phyloP scores from a whole-genome alignment of 2,113 vertebrate species.

The Sphyrna mokarran region DNA sequence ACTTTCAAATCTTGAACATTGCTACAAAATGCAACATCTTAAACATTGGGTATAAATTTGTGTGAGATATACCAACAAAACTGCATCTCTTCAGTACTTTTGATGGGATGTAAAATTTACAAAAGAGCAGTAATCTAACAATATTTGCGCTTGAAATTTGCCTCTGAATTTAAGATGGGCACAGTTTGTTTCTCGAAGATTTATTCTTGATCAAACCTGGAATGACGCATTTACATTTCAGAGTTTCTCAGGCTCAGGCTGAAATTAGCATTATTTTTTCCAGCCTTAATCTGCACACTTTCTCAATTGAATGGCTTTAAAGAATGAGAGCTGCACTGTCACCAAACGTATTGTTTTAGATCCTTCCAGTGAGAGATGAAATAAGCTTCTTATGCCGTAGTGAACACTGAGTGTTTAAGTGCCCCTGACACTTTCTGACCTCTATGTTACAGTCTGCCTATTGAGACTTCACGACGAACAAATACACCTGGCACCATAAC shows the following conservation, averaged over 20 bases:
- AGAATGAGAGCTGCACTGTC: slow-evolving; percentile 22
- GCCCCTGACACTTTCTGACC: slow-evolving; percentile 27
- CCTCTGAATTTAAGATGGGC: neutral
- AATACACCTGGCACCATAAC: slow-evolving; percentile 32
- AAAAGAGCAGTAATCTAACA: neutral
- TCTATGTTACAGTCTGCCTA: neutral
- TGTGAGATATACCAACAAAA: neutral
- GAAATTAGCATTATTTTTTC: slow-evolving; percentile 28
- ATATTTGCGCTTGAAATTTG: neutral
- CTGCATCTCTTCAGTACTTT: neutral
- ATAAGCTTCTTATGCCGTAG: slow-evolving; percentile 31
- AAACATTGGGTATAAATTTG: neutral
- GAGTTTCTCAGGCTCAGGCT: neutral
- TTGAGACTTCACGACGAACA: neutral
- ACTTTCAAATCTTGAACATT: neutral
- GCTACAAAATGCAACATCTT: neutral
- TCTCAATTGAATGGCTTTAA: neutral
- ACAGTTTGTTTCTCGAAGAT: neutral
- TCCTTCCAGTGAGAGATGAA: slow-evolving; percentile 5
- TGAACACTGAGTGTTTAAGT: slow-evolving; percentile 20
- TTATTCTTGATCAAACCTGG: neutral
- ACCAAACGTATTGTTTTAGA: slow-evolving; percentile 27
- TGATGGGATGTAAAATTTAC: neutral
- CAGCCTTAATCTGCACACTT: slow-evolving; percentile 11
- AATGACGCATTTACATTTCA: neutral